Evolutionary conservation across 2,797 vertebrate species (phyloP).

Genomic region (Melanotaenia trifasciata): DNA sequence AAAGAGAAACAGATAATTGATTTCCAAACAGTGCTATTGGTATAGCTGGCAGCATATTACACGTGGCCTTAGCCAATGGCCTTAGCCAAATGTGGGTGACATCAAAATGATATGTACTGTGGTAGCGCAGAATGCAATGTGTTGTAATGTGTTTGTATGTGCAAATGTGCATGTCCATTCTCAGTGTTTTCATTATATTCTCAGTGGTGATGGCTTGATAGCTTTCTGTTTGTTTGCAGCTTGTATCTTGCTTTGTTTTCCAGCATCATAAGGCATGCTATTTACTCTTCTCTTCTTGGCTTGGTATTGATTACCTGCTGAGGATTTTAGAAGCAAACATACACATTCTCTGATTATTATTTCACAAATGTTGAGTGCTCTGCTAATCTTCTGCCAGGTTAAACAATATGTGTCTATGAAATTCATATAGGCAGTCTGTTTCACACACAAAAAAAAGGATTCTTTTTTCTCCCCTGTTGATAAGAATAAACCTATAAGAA

Average conservation of each 20-base stretch:
- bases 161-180: constrained; percentile 73
- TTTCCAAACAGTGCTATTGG: constrained; percentile 78
- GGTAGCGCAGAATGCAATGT: constrained; percentile 64
- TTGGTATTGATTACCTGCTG: constrained; percentile 71
- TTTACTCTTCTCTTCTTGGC: constrained; percentile 59
- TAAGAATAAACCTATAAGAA: constrained; percentile 41
- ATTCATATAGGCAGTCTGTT: constrained; percentile 36
- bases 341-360: constrained; percentile 41
- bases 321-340: constrained; percentile 58
- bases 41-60: constrained; percentile 73
- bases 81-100: constrained; percentile 72
- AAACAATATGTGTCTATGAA: constrained; percentile 37
- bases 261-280: constrained; percentile 56
- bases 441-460: constrained; percentile 10
- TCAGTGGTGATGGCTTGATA: constrained; percentile 59
- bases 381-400: constrained; percentile 47
- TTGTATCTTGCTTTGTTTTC: constrained; percentile 51
- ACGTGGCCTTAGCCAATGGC: constrained; percentile 64
- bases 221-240: constrained; percentile 60
- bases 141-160: constrained; percentile 76
- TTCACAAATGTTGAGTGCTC: constrained; percentile 42
- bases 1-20: constrained; percentile 75
- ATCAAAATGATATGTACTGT: constrained; percentile 75
- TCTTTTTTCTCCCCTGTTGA: not conserved
- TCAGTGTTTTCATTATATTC: constrained; percentile 62